These are phyloP conservation scores for Mimumesa dahlbomi DNA, from an alignment of 2,888 invertebrate genomes.

Conservation along the genomic window DNA sequence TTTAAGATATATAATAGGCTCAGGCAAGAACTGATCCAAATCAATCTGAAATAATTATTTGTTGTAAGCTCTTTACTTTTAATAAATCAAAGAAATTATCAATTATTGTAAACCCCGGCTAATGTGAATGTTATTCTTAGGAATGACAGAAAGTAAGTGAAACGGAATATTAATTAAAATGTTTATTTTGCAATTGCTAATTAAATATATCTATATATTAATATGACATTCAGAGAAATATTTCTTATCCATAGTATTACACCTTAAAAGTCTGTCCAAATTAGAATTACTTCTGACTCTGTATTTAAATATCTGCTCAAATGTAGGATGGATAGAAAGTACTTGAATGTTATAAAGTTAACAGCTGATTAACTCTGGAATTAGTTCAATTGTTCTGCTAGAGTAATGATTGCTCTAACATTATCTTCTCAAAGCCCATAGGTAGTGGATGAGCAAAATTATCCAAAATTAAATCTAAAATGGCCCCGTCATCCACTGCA, in stretches of 20 bases:
- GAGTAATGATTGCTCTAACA: slow-evolving; percentile 97
- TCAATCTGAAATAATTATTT: slow-evolving; percentile 63
- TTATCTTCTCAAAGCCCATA: slow-evolving; percentile 95
- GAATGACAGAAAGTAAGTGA: slow-evolving; percentile 22
- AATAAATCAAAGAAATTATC: slow-evolving; percentile 76
- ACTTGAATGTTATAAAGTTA: slow-evolving; percentile 10
- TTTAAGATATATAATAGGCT: slow-evolving; percentile 38
- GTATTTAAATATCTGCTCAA: slow-evolving; percentile 23
- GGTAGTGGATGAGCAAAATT: slow-evolving; percentile 92
- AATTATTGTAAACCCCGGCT: slow-evolving; percentile 32
- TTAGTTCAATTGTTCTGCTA: slow-evolving; percentile 82
- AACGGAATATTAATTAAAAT: slow-evolving; percentile 58
- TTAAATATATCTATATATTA: slow-evolving; percentile 65
- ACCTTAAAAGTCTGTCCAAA: slow-evolving; percentile 48
- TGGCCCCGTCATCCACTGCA: slow-evolving; percentile 98
- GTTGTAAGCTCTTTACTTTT: slow-evolving; percentile 76
- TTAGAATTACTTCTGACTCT: slow-evolving; percentile 36
- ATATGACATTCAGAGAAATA: slow-evolving; percentile 55
- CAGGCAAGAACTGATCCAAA: slow-evolving; percentile 12
- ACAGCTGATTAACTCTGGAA: slow-evolving; percentile 7
- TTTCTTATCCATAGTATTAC: slow-evolving; percentile 56
- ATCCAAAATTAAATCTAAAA: slow-evolving; percentile 96
- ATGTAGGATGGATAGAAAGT: slow-evolving; percentile 42
- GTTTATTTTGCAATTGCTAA: slow-evolving; percentile 61
- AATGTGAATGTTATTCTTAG: not conserved